Base-by-base conservation (phyloP, 1,140 invertebrate genomes). In the Drosophila azteca region DNA sequence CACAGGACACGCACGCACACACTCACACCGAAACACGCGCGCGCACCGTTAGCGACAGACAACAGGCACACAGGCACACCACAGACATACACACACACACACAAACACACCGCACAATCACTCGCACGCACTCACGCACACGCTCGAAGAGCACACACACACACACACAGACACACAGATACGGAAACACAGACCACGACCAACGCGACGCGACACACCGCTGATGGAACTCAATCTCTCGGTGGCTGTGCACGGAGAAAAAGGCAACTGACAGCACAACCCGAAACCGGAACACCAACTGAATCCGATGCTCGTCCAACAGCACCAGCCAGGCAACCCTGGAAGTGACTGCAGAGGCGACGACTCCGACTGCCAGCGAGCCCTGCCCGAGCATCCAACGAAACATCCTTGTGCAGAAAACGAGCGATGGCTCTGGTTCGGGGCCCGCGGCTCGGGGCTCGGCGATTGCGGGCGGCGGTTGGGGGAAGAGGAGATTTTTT, bases 211-310 rank as follows among this genome's bases (percentile, higher is more conserved):
- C 81, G 64, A 67, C 78, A 58, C 68, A 39, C 71, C 64, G 60
- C 62, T 68, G 64, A 46, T 69, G 51, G 51, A 24, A 69, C 64
- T 58, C 67, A 58, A 69, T 58, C 65, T 24, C 65, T 70, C 67
- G 55, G 67, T 66, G 52, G 51, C 74, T 80, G 77, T 90, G 89
- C 80, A 88, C 83, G 79, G 69, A 73, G 70, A 61, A 90, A 84
- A 91, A 91, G 90, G 90, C 90, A 91, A 90, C 90, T 88, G 87
- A 91, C 90, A 91, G 90, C 91, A 91, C 91, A 90, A 91, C 90
- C 91, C 91, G 91, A 91, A 91, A 91, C 91, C 91, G 91, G 91
- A 91, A 91, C 91, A 91, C 90, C 91, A 91, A 91, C 91, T 91
- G 90, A 90, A 90, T 72, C 71, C 77, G 84, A 68, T 77, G 84